These are phyloP conservation scores for Amblyopsis rosae DNA, from an alignment of 2,113 vertebrate species.

Conservation along the genomic window DNA sequence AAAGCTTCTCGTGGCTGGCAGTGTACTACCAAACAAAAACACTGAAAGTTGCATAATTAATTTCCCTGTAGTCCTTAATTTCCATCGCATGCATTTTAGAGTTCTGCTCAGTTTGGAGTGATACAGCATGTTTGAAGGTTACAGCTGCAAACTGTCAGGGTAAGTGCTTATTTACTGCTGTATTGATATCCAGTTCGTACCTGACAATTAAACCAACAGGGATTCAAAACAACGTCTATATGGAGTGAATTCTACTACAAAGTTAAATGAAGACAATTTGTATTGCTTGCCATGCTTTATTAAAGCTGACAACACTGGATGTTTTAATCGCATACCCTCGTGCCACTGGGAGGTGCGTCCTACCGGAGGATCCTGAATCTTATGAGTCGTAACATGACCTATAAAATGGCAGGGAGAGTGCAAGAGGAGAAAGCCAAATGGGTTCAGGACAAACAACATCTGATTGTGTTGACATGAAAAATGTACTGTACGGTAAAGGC, in stretches of 20 bases:
- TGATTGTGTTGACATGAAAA: conserved; percentile 51
- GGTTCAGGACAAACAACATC: conserved; percentile 31
- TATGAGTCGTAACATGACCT: conserved; percentile 7
- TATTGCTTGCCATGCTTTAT: conserved; percentile 7
- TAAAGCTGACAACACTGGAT: not conserved
- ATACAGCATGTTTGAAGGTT: conserved; percentile 32
- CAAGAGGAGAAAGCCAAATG: conserved; percentile 18
- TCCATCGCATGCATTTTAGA: conserved; percentile 17
- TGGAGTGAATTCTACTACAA: conserved; percentile 6
- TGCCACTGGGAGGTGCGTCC: not conserved
- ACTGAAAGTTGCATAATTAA: conserved; percentile 28
- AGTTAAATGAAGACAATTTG: conserved; percentile 15
- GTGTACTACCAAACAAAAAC: conserved; percentile 17
- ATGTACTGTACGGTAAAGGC: conserved; percentile 13
- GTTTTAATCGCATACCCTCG: not conserved
- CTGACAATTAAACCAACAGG: conserved; percentile 17
- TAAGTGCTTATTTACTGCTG: conserved; percentile 21
- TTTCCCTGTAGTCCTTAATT: conserved; percentile 25
- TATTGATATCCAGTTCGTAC: conserved; percentile 26
- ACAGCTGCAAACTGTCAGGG: conserved; percentile 1
- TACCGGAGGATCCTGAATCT: not conserved
- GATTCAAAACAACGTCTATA: conserved; percentile 1
- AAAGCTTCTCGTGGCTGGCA: conserved; percentile 29
- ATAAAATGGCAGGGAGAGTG: not conserved
- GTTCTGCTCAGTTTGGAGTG: conserved; percentile 24